Conservation (phyloP, 2,113 vertebrate genomes). For the Paradisaea rubra region DNA sequence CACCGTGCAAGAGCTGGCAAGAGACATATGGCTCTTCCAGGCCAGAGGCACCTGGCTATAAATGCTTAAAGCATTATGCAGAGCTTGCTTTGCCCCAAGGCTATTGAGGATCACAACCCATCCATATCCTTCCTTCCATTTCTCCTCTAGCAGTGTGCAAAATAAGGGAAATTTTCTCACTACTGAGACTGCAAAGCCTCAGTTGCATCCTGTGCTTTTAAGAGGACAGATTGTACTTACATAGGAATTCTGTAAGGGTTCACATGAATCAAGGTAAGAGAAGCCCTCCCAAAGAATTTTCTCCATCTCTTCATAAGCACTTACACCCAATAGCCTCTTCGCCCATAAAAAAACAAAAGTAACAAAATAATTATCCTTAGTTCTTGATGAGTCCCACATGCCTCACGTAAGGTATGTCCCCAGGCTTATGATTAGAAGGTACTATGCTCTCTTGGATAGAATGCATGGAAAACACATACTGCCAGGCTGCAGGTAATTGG, state of each 20-base stretch:
- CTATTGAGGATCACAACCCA: not conserved
- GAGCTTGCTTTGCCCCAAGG: not conserved
- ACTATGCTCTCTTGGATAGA: not conserved
- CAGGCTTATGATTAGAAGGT: not conserved
- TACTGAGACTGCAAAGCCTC: not conserved
- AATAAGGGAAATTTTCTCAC: not conserved
- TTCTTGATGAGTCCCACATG: not conserved
- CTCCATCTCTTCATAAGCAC: not conserved
- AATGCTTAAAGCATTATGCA: not conserved
- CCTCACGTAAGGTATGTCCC: not conserved
- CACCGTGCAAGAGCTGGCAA: not conserved
- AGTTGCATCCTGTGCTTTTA: not conserved
- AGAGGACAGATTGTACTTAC: not conserved
- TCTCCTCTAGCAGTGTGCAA: not conserved
- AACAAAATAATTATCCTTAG: not conserved
- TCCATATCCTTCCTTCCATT: not conserved
- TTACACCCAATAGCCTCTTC: not conserved
- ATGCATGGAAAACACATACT: not conserved
- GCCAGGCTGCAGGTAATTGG: not conserved
- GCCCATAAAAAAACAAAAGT: not conserved
- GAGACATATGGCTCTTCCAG: not conserved
- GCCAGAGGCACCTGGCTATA: not conserved
- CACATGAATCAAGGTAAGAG: not conserved
- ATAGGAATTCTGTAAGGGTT: not conserved
- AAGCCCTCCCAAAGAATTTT: not conserved